These are phyloP conservation scores for Dione vanillae DNA, from an alignment of 2,888 invertebrate genomes.

Conservation along the genomic window DNA sequence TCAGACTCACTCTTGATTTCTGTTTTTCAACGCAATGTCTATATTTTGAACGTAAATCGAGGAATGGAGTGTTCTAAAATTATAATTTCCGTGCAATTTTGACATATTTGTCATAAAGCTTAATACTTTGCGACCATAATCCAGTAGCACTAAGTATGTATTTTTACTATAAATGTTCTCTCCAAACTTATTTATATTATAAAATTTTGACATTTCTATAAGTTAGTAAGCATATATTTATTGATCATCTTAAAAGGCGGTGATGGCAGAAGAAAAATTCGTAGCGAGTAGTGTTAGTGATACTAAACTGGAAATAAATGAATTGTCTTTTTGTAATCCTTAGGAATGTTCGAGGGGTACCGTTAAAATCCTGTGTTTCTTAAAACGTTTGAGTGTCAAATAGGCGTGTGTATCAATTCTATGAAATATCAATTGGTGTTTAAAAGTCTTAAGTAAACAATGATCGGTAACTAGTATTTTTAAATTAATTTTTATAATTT, in stretches of 20 bases:
- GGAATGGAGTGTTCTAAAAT: too few species aligned
- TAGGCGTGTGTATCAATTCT: neutral
- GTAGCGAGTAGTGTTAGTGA: conserved; percentile 59
- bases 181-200: neutral
- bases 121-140: too few species aligned
- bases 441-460: too few species aligned
- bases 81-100: too few species aligned
- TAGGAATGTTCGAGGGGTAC: conserved; percentile 44
- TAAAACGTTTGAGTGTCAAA: conserved; percentile 11
- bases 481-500: too few species aligned
- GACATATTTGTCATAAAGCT: too few species aligned
- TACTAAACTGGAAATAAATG: conserved; percentile 57
- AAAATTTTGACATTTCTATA: conserved; percentile 36
- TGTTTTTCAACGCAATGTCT: too few species aligned
- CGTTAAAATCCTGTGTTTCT: conserved; percentile 39
- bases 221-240: conserved; percentile 31
- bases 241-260: conserved; percentile 46
- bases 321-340: conserved; percentile 54
- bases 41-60: too few species aligned
- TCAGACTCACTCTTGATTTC: too few species aligned
- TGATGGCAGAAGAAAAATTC: conserved; percentile 61
- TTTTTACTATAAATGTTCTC: neutral
- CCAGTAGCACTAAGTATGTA: neutral
- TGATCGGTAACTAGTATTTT: too few species aligned
- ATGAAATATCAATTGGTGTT: neutral